Evolutionary conservation across 1,140 invertebrate species (phyloP).

Genomic region (Drosophila arawakana): DNA sequence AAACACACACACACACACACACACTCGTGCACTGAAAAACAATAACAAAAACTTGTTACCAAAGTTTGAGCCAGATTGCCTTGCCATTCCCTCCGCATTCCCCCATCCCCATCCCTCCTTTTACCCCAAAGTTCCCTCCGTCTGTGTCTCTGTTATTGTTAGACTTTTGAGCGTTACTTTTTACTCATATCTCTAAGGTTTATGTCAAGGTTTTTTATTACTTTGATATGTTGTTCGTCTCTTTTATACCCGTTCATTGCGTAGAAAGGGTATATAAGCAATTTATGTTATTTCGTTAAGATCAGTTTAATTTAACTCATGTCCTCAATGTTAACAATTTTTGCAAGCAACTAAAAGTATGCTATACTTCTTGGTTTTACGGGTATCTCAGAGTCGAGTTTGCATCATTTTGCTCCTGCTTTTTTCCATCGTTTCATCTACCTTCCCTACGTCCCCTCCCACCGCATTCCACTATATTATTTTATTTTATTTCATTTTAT

Average conservation of each 20-base stretch:
- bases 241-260: neutral
- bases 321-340: too few relatives aligned
- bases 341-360: too few relatives aligned
- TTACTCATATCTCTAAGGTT: constrained; percentile 79
- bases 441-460: neutral
- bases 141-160: constrained; percentile 63
- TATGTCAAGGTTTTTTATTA: constrained; percentile 81
- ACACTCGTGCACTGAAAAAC: constrained; percentile 46
- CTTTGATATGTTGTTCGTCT: constrained; percentile 53
- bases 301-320: too few relatives aligned
- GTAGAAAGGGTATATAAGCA: too few relatives aligned
- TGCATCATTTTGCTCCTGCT: neutral
- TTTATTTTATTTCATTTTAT: constrained; percentile 47
- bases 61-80: constrained; percentile 77
- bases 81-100: constrained; percentile 31
- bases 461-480: neutral
- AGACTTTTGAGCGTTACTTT: constrained; percentile 75
- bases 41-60: constrained; percentile 82
- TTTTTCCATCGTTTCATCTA: neutral
- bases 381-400: too few relatives aligned
- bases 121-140: neutral
- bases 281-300: too few relatives aligned
- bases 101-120: neutral
- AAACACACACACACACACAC: constrained; percentile 34
- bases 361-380: too few relatives aligned